Evolutionary conservation across 1,140 invertebrate genomes (phyloP).

Genomic region (Bombus turneri): DNA sequence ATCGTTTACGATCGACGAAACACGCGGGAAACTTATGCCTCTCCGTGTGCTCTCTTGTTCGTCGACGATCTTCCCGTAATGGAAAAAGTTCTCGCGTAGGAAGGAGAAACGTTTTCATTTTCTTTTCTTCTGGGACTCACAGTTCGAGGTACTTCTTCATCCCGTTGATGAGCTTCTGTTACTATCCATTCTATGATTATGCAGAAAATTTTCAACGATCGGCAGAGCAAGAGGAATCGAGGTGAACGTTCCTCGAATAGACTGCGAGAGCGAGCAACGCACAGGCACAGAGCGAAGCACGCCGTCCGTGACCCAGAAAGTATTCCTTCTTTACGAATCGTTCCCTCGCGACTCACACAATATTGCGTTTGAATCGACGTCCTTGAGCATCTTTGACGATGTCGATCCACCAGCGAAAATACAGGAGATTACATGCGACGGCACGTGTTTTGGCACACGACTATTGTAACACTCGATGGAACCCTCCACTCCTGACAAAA

Average conservation of each 20-base stretch:
- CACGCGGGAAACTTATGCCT: not conserved
- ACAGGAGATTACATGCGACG: not conserved
- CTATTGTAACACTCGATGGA: not conserved
- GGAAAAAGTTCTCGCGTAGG: not conserved
- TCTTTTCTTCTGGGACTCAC: slow-evolving; percentile 42
- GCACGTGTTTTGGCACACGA: slow-evolving; percentile 32
- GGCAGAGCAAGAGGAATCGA: slow-evolving; percentile 15
- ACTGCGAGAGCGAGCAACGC: not conserved
- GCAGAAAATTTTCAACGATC: not conserved
- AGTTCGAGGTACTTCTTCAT: slow-evolving; percentile 61
- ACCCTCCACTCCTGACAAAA: not conserved
- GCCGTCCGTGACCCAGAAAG: slow-evolving; percentile 57
- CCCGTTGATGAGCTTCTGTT: slow-evolving; percentile 21
- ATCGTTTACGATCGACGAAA: not conserved
- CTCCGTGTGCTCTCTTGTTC: not conserved
- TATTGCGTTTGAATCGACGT: slow-evolving; percentile 4
- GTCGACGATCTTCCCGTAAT: not conserved
- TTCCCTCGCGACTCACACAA: not conserved
- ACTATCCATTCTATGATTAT: slow-evolving; percentile 36
- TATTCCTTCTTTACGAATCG: slow-evolving; percentile 37
- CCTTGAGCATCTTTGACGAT: slow-evolving; percentile 6
- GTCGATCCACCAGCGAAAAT: not conserved
- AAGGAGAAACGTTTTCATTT: not conserved
- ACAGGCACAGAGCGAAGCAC: not conserved
- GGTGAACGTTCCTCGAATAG: slow-evolving; percentile 4